Conservation (phyloP, 2,888 invertebrate genomes). For the Cephus pulcher region DNA sequence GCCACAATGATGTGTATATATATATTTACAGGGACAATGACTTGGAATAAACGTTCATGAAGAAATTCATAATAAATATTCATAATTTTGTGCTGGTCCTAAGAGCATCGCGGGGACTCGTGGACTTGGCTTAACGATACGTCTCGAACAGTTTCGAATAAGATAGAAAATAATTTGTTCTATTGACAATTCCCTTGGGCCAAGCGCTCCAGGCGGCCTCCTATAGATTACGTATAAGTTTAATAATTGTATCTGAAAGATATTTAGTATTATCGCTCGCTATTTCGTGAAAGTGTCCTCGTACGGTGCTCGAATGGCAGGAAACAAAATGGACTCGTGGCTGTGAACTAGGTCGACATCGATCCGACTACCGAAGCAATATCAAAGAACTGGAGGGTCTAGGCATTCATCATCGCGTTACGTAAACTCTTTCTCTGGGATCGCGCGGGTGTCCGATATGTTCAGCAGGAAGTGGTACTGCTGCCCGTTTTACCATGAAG, state of each 20-base stretch:
- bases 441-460: not conserved
- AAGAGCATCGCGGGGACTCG: not conserved
- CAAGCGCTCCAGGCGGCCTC: not conserved
- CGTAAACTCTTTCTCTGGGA: not conserved
- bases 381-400: not conserved
- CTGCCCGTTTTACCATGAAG: not conserved
- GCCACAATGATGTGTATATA: not conserved
- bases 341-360: not conserved
- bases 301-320: not conserved
- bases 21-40: not conserved
- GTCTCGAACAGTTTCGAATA: not conserved
- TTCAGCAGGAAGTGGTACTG: not conserved
- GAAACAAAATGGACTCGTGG: not conserved
- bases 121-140: not conserved
- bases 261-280: not conserved
- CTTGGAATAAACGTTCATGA: not conserved
- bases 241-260: not conserved
- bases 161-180: not conserved
- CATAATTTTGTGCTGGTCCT: not conserved
- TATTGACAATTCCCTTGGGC: not conserved
- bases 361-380: not conserved
- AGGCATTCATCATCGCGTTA: not conserved
- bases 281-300: not conserved
- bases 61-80: not conserved
- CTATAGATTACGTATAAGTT: not conserved